Evolutionary conservation across 2,113 vertebrate genomes (phyloP).

Genomic region (Butorides virescens): DNA sequence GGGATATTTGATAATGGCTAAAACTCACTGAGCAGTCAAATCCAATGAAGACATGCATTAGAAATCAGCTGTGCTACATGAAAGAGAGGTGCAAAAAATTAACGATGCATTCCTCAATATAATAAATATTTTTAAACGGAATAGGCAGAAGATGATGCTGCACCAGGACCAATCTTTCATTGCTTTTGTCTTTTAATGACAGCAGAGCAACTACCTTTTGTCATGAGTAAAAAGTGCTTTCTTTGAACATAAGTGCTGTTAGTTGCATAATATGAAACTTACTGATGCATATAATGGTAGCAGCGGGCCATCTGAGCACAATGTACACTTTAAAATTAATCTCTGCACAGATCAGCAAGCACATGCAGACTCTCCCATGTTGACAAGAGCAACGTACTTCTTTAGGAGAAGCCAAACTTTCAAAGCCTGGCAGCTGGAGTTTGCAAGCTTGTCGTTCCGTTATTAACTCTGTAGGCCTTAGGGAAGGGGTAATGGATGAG

Average conservation of each 20-base stretch:
- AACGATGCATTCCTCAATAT: background rate
- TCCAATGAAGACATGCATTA: background rate
- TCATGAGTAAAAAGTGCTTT: background rate
- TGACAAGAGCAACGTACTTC: background rate
- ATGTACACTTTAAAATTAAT: background rate
- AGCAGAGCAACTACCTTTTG: background rate
- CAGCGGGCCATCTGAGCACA: background rate
- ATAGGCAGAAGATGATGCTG: background rate
- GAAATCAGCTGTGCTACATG: background rate
- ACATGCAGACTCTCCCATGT: background rate
- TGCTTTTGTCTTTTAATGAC: conserved; percentile 18
- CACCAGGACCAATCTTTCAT: background rate
- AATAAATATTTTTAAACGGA: background rate
- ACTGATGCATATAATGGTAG: conserved; percentile 46
- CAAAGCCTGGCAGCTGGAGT: conserved; percentile 35
- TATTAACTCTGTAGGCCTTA: conserved; percentile 18
- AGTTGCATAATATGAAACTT: conserved; percentile 42
- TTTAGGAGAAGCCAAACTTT: conserved; percentile 9
- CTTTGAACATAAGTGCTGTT: background rate
- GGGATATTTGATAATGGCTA: background rate
- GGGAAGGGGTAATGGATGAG: conserved; percentile 34
- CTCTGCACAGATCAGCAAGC: conserved; percentile 42
- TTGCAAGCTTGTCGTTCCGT: background rate
- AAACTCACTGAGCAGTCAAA: background rate
- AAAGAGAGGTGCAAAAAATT: background rate